Base-by-base conservation (phyloP, 2,797 vertebrate genomes). In the Champsocephalus esox region DNA sequence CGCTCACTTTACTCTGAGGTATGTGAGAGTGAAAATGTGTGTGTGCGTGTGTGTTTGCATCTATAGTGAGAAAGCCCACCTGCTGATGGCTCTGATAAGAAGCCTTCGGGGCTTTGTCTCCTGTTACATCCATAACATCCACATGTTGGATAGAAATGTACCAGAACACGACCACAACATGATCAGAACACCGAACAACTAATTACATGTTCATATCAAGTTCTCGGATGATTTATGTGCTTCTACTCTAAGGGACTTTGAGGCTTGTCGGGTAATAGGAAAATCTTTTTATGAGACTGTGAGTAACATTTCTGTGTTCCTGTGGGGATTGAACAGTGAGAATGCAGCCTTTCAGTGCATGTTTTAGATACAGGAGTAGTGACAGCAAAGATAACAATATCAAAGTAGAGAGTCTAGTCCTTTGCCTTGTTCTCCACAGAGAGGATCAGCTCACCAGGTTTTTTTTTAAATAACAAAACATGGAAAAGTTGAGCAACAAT, bases 71-170 rank as follows among this genome's bases (percentile, higher is more conserved):
- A 81, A 76, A 82, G 77, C 61, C 85, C 91, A 93, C 90, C 92
- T 93, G 93, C 82, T 89, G 89, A 91, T 92, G 60, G 74, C 21
- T 32, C 58, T 79, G 87, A 93, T 92, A 91, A 92, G 84, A 78
- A 71, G 38, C 77, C 77, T 77, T 44, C 5, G 5, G 66, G 79
- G 55, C 48, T 73, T 60, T 12, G 57, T 82, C 77, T 91, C 76
- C 19, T 66, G 3, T 91, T 90, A 88, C 90, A 84, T 70, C 68
- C 74, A 76, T 58, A 85, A 85, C 79, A 79, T 89, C 67, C 50
- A 79, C 75, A 75, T 34, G 68, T 79, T 79, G 64, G 45, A 74
- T 38, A 38, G 34, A 38, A 38, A 38, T 38, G 34, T 38, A 38
- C 34, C 34, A 38, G 34, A 38, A 38, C 34, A 38, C 34, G 34